These are phyloP conservation scores for Danionella cerebrum DNA, from an alignment of 2,113 vertebrate species.

Conservation along the genomic window DNA sequence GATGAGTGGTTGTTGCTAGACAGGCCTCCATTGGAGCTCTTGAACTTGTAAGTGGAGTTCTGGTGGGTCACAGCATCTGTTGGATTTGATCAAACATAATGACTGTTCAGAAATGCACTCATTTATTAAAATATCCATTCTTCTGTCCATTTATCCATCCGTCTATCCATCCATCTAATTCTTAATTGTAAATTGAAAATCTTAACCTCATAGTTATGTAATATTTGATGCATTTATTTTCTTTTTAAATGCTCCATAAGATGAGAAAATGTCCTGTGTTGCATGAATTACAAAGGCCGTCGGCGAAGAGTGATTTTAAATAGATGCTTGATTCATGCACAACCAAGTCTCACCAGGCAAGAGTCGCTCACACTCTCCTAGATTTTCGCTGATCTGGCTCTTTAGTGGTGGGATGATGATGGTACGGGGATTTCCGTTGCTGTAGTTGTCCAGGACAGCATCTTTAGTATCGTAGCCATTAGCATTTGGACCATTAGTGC, in stretches of 20 bases:
- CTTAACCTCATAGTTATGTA: too few relatives aligned
- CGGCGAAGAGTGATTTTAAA: slow-evolving; percentile 2
- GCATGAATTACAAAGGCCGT: background rate
- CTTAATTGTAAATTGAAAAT: too few relatives aligned
- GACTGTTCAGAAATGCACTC: too few relatives aligned
- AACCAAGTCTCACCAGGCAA: slow-evolving; percentile 73
- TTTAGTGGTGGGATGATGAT: slow-evolving; percentile 97
- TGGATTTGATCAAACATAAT: background rate
- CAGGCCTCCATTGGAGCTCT: slow-evolving; percentile 80
- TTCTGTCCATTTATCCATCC: too few relatives aligned
- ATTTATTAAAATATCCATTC: too few relatives aligned
- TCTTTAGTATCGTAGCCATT: slow-evolving; percentile 76
- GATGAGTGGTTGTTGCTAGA: slow-evolving; percentile 82
- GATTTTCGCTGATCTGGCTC: slow-evolving; percentile 78
- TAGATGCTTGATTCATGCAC: background rate
- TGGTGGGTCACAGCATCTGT: slow-evolving; percentile 81
- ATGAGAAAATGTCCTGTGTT: too few relatives aligned
- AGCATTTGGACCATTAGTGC: slow-evolving; percentile 55
- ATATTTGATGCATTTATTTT: too few relatives aligned
- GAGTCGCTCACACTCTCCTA: slow-evolving; percentile 83
- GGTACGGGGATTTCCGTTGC: slow-evolving; percentile 81
- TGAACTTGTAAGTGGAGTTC: slow-evolving; percentile 86
- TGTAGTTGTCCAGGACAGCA: slow-evolving; percentile 76
- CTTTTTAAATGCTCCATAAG: background rate
- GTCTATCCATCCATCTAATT: too few relatives aligned